phyloP scores from a whole-genome alignment of 2,113 vertebrate genomes.

The Sisor rabdophorus region DNA sequence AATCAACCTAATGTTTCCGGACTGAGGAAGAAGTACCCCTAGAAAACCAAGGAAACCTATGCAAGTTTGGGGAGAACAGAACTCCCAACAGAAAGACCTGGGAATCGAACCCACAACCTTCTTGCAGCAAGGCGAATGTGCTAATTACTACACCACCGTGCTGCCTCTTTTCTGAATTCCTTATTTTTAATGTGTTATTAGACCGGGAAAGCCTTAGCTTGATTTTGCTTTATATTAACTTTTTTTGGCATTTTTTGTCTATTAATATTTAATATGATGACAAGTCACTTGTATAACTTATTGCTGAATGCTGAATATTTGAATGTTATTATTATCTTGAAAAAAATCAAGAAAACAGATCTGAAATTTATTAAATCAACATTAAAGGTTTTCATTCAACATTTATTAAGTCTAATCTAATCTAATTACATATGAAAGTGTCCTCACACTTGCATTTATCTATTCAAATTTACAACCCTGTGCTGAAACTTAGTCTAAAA shows the following conservation, averaged over 20 bases:
- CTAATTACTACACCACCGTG: too few species aligned
- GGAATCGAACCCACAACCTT: too few species aligned
- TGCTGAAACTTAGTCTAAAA: background rate
- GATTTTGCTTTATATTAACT: background rate
- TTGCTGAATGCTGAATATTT: background rate
- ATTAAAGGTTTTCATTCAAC: background rate
- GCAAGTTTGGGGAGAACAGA: too few species aligned
- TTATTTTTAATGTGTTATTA: background rate
- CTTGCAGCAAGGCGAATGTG: too few species aligned
- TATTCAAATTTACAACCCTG: background rate
- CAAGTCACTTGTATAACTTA: background rate
- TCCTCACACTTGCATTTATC: background rate
- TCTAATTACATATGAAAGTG: background rate
- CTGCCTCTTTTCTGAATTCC: background rate
- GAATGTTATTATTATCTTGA: background rate
- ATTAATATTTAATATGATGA: background rate
- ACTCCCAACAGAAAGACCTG: too few species aligned
- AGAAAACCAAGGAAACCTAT: too few species aligned
- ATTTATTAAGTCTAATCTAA: background rate
- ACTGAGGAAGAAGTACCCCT: too few species aligned
- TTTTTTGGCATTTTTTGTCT: background rate
- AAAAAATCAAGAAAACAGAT: background rate
- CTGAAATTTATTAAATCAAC: background rate
- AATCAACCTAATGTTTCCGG: too few species aligned
- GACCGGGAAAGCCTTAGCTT: background rate